Conservation (phyloP, 2,797 vertebrate species). For the Pseudochirops cupreus region DNA sequence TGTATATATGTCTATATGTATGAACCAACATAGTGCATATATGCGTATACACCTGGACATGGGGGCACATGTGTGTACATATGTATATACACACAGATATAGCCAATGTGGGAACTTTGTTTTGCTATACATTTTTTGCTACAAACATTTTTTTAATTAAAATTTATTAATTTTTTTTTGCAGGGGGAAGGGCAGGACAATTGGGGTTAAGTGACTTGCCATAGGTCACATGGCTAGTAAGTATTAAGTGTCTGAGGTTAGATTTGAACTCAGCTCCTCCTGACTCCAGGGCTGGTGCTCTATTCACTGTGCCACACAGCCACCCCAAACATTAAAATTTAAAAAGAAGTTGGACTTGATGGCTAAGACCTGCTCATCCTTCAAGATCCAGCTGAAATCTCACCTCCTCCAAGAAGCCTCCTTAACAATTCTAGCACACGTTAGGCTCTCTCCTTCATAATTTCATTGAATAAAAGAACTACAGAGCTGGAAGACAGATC, state of each 20-base stretch:
- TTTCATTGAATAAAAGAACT: not conserved
- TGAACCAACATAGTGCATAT: not conserved
- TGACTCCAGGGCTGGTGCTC: too few relatives aligned
- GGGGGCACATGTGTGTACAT: not conserved
- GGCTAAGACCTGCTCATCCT: not conserved
- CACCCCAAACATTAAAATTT: not conserved
- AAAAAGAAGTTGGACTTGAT: not conserved
- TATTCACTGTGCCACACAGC: too few relatives aligned
- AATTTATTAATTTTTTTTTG: too few relatives aligned
- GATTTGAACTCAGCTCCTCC: too few relatives aligned
- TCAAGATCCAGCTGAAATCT: not conserved
- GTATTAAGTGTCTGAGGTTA: too few relatives aligned
- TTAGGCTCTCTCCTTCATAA: not conserved
- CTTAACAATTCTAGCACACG: not conserved
- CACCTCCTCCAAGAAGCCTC: not conserved
- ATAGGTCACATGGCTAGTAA: too few relatives aligned
- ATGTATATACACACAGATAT: not conserved
- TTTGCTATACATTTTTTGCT: not conserved
- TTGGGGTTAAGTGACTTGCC: too few relatives aligned
- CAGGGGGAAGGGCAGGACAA: too few relatives aligned
- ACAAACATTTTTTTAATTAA: not conserved
- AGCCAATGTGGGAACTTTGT: not conserved
- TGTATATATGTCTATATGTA: not conserved
- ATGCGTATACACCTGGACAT: not conserved
- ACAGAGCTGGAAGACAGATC: not conserved